A percentile compares a stretch with the other conserved stretches of the same genome.
Evolutionary conservation across 2,797 vertebrate species (phyloP).

Genomic region (Danio tinwini): DNA sequence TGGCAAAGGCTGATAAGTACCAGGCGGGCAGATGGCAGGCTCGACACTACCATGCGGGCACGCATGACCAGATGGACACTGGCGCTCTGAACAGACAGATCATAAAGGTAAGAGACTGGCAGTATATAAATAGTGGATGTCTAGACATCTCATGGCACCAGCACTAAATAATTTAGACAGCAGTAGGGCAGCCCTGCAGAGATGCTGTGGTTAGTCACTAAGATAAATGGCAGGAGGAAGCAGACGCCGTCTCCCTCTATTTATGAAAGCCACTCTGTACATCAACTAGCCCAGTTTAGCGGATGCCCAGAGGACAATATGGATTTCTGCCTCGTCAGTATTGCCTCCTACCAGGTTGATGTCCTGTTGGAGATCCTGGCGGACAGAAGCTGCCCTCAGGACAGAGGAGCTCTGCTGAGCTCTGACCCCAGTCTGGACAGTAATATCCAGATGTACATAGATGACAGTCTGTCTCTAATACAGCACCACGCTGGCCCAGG

Average conservation of each 20-base stretch:
- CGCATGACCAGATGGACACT: constrained; percentile 78
- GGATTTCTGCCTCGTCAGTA: background rate
- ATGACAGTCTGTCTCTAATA: constrained; percentile 77
- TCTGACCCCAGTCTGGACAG: constrained; percentile 82
- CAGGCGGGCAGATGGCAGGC: constrained; percentile 79
- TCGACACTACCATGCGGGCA: constrained; percentile 75
- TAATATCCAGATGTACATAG: constrained; percentile 83
- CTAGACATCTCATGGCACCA: constrained; percentile 26
- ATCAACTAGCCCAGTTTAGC: constrained; percentile 56
- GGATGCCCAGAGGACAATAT: constrained; percentile 1
- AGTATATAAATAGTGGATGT: constrained; percentile 17
- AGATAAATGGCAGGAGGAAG: constrained; percentile 59
- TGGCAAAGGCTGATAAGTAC: constrained; percentile 83
- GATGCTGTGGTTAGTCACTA: constrained; percentile 51
- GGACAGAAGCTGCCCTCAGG: constrained; percentile 90
- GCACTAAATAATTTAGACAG: constrained; percentile 41
- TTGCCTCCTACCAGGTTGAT: constrained; percentile 72
- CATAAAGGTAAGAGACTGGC: constrained; percentile 32
- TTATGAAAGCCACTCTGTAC: constrained; percentile 34
- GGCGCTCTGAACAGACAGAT: constrained; percentile 67
- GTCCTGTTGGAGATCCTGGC: constrained; percentile 75
- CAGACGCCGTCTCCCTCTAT: constrained; percentile 15
- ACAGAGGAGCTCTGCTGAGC: constrained; percentile 77
- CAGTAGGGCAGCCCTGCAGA: constrained; percentile 26
- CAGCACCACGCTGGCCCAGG: constrained; percentile 73